Percentiles rank a stretch among this genome's conserved stretches.
These are phyloP conservation scores for Anas georgica DNA, from an alignment of 2,797 vertebrate genomes.

Conservation along the genomic window DNA sequence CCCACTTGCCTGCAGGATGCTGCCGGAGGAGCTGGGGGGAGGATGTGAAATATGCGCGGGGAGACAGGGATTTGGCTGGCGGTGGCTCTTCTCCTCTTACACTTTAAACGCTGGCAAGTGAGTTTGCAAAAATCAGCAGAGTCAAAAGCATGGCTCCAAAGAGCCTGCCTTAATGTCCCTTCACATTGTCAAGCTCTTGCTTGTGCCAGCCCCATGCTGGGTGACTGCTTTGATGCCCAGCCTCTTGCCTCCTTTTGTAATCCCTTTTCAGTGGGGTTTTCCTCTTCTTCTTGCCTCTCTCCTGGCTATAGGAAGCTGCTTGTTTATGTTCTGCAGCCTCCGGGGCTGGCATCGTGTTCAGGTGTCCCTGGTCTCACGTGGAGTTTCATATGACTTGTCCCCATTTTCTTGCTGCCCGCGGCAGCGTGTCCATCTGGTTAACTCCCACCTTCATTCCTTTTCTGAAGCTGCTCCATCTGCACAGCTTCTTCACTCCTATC, in stretches of 20 bases:
- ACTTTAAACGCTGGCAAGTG: not conserved
- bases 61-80: slow-evolving; percentile 14
- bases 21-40: not conserved
- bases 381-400: not conserved
- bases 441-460: not conserved
- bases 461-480: not conserved
- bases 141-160: not conserved
- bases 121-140: not conserved
- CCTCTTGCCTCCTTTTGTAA: not conserved
- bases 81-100: not conserved
- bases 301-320: not conserved
- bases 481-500: not conserved
- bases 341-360: not conserved
- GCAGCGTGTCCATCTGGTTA: not conserved
- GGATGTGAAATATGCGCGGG: not conserved
- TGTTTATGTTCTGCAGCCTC: not conserved
- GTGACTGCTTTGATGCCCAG: not conserved
- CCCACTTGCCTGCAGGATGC: not conserved
- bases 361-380: not conserved
- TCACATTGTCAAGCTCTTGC: not conserved
- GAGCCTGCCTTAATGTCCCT: not conserved
- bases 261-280: not conserved
- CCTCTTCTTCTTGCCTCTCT: not conserved
- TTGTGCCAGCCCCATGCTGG: not conserved
- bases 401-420: not conserved